Evolutionary conservation across 2,888 invertebrate genomes (phyloP).

Genomic region (Epinotia demarniana): DNA sequence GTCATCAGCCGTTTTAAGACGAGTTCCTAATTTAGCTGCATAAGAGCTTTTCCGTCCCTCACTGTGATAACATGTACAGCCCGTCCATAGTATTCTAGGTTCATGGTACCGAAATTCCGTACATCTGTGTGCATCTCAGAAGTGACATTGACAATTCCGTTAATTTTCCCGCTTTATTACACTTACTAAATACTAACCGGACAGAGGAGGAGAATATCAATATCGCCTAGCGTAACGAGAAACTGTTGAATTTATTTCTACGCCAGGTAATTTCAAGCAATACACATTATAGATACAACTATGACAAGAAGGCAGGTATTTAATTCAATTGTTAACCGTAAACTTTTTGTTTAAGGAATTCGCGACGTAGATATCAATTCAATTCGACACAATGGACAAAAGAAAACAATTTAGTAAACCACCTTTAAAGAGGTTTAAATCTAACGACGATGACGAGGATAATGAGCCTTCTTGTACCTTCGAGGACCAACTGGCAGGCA

Average conservation of each 20-base stretch:
- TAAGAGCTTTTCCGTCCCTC: too few relatives aligned
- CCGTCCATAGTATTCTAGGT: too few relatives aligned
- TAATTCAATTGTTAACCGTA: not conserved
- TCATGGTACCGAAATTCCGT: too few relatives aligned
- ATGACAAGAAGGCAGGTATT: not conserved
- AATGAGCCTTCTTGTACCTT: conserved; percentile 85
- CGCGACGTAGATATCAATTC: conserved; percentile 25
- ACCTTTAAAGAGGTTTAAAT: conserved; percentile 76
- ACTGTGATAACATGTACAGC: too few relatives aligned
- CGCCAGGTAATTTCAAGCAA: not conserved
- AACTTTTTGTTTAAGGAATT: conserved; percentile 26
- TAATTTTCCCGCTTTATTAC: conserved; percentile 23
- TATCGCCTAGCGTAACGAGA: not conserved
- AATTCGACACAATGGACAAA: conserved; percentile 63
- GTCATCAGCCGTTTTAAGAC: too few relatives aligned
- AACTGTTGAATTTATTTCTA: not conserved
- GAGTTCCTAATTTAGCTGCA: too few relatives aligned
- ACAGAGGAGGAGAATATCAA: not conserved
- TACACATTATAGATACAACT: not conserved
- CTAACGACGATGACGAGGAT: conserved; percentile 84
- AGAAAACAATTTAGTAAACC: conserved; percentile 69
- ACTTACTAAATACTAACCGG: not conserved
- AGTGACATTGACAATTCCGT: not conserved
- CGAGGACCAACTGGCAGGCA: conserved; percentile 88
- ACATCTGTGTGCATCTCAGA: too few relatives aligned